Evolutionary conservation across 23 tunicate species (phyloP).

Genomic region (Phallusia fumigata): DNA sequence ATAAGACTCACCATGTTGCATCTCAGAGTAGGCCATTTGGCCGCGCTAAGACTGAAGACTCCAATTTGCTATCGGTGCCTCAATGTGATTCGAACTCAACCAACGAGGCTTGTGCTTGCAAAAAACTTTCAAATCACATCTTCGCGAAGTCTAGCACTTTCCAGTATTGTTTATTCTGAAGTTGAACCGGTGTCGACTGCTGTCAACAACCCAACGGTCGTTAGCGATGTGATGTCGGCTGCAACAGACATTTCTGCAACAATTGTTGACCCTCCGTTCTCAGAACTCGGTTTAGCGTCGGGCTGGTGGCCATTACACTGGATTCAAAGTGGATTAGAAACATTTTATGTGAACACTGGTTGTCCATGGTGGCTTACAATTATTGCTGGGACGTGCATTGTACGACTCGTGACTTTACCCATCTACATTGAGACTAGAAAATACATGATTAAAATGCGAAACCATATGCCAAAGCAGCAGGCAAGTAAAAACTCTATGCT

Average conservation of each 20-base stretch:
- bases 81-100: background rate
- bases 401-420: slow-evolving; percentile 55
- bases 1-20: background rate
- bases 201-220: background rate
- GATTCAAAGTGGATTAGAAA: slow-evolving; percentile 58
- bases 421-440: slow-evolving; percentile 39
- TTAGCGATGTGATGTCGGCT: background rate
- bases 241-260: background rate
- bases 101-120: background rate
- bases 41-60: background rate
- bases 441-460: slow-evolving; percentile 21
- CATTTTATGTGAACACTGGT: slow-evolving; percentile 45
- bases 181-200: background rate
- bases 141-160: background rate
- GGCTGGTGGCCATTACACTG: slow-evolving; percentile 60
- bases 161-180: background rate
- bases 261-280: slow-evolving; percentile 71
- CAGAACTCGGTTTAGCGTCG: slow-evolving; percentile 67
- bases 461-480: slow-evolving; percentile 24
- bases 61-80: background rate
- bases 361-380: slow-evolving; percentile 79
- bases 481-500: slow-evolving; percentile 7
- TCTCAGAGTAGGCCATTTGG: background rate
- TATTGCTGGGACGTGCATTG: slow-evolving; percentile 44
- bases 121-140: background rate